phyloP scores from a whole-genome alignment of 2,113 vertebrate genomes.

The Nesoenas mayeri region DNA sequence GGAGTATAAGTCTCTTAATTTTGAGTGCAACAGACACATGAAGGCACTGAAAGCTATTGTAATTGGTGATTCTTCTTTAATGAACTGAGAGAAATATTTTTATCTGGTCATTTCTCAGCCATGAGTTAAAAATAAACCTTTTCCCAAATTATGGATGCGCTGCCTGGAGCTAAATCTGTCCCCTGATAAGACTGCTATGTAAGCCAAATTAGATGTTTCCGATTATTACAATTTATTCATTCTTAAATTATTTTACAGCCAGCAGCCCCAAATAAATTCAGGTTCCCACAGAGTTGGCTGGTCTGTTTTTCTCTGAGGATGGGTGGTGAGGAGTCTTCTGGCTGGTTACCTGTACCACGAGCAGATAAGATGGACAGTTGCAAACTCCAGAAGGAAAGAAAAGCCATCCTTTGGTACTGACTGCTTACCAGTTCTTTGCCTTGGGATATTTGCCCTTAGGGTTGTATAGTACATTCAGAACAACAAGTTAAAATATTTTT shows the following conservation, averaged over 20 bases:
- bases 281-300: not conserved
- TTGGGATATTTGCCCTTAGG: not conserved
- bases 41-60: not conserved
- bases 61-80: not conserved
- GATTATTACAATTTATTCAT: not conserved
- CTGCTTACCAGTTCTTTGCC: not conserved
- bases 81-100: not conserved
- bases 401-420: not conserved
- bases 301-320: not conserved
- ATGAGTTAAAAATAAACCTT: not conserved
- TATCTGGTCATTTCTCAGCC: not conserved
- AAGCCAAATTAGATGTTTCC: not conserved
- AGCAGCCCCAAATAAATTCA: not conserved
- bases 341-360: not conserved
- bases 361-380: not conserved
- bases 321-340: fast-evolving
- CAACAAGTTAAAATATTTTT: not conserved
- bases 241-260: not conserved
- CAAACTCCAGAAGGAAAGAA: not conserved
- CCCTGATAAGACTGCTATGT: not conserved
- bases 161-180: not conserved
- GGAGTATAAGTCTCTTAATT: not conserved
- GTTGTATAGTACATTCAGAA: not conserved
- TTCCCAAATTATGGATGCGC: not conserved
- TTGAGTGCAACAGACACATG: not conserved